Evolutionary conservation across 2,113 vertebrate genomes (phyloP).

Genomic region (Gymnogyps californianus): DNA sequence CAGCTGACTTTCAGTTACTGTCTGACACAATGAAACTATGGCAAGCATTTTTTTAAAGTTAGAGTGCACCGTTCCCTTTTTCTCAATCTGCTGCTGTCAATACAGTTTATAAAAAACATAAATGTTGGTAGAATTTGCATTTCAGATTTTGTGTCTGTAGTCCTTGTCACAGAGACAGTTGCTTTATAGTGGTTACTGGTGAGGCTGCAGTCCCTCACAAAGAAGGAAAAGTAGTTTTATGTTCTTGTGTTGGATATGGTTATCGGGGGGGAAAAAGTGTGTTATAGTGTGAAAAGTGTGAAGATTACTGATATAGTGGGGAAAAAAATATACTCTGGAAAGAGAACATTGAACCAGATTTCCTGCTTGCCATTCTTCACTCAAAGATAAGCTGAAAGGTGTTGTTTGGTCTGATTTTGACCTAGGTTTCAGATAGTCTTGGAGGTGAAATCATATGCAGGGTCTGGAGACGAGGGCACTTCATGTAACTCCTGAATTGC

Average conservation of each 20-base stretch:
- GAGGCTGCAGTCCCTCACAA: neutral
- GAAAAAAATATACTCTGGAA: neutral
- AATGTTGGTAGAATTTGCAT: neutral
- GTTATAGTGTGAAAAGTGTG: neutral
- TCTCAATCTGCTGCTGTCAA: neutral
- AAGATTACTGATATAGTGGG: neutral
- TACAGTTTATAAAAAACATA: neutral
- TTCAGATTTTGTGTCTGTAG: neutral
- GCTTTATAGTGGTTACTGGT: neutral
- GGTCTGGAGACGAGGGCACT: neutral
- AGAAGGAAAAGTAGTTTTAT: neutral
- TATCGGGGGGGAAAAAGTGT: fast-evolving
- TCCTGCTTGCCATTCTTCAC: neutral
- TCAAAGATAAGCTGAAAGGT: neutral
- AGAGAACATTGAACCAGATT: neutral
- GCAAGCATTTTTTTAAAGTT: constrained; percentile 35
- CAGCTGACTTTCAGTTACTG: neutral
- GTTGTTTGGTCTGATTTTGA: neutral
- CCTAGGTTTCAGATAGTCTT: neutral
- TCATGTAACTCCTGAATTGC: neutral
- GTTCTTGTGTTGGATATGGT: neutral
- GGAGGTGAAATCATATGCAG: neutral
- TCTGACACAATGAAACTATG: constrained; percentile 6
- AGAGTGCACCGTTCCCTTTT: fast-evolving
- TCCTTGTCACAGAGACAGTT: neutral